These are phyloP conservation scores for Nasonia giraulti DNA, from an alignment of 1,140 invertebrate genomes.

Conservation along the genomic window DNA sequence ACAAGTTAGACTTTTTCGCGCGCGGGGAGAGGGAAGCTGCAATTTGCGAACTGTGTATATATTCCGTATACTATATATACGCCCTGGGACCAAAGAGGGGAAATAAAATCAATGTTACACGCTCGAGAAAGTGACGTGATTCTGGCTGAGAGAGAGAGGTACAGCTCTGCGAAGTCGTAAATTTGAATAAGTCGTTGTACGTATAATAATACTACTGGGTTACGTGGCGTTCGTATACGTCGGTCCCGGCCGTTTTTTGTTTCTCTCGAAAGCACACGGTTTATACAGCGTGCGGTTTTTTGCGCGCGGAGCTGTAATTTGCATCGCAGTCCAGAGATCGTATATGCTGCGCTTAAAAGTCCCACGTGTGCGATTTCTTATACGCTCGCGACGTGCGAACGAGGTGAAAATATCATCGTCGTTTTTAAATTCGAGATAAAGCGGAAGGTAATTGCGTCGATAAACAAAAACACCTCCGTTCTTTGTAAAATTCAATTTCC, in stretches of 20 bases:
- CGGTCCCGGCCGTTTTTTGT: not conserved
- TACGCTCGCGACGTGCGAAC: no score
- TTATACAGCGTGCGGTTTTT: not conserved
- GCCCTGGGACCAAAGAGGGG: not conserved
- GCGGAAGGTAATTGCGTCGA: no score
- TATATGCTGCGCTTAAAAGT: not conserved
- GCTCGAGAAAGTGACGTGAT: conserved; percentile 5
- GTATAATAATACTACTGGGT: not conserved
- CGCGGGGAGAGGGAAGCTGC: conserved; percentile 13
- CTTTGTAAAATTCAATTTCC: not conserved
- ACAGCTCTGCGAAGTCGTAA: not conserved
- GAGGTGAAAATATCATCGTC: no score
- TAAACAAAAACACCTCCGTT: not conserved
- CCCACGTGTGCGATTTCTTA: no score
- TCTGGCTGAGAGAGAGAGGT: not conserved
- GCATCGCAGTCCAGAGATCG: not conserved
- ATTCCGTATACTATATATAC: not conserved
- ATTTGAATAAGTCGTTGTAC: conserved; percentile 7
- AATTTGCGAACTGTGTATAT: conserved; percentile 38
- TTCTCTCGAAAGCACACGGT: not conserved
- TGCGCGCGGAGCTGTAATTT: not conserved
- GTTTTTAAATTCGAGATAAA: no score
- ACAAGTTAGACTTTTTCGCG: not conserved
- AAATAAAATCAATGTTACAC: conserved; percentile 27
- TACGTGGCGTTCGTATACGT: not conserved